A percentile compares a stretch with the other conserved stretches of the same genome.
phyloP scores from a whole-genome alignment of 2,797 vertebrate species.

The Merluccius polli region DNA sequence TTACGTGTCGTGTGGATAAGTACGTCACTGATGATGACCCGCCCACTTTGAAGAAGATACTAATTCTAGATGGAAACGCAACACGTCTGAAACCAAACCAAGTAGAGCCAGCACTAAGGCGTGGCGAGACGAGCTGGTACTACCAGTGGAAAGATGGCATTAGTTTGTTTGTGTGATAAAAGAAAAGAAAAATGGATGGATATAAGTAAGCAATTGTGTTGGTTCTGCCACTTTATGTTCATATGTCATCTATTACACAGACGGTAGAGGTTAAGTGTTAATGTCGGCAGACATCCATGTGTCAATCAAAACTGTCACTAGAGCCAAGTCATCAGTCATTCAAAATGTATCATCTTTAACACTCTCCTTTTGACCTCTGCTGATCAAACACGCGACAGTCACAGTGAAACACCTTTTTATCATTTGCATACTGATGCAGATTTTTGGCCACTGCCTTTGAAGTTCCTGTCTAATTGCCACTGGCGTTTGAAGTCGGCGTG shows the following conservation, averaged over 20 bases:
- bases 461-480: conserved; percentile 47
- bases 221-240: not conserved
- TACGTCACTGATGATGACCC: too few relatives aligned
- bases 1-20: too few relatives aligned
- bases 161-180: too few relatives aligned
- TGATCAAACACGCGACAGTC: conserved; percentile 29
- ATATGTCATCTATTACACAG: not conserved
- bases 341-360: not conserved
- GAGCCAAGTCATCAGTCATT: not conserved
- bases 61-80: too few relatives aligned
- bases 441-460: conserved; percentile 44
- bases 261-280: not conserved
- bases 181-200: too few relatives aligned
- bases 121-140: too few relatives aligned
- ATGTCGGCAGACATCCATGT: not conserved
- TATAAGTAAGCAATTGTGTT: not conserved
- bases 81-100: too few relatives aligned
- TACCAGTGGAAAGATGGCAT: too few relatives aligned
- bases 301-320: not conserved
- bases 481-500: conserved; percentile 54
- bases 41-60: too few relatives aligned
- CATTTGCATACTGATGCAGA: conserved; percentile 41
- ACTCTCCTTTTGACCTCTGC: conserved; percentile 13
- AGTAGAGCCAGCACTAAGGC: too few relatives aligned
- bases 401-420: conserved; percentile 15